A percentile compares a stretch with the other conserved stretches of the same genome.
Conservation (phyloP, 2,888 invertebrate species). For the Patella pellucida region DNA sequence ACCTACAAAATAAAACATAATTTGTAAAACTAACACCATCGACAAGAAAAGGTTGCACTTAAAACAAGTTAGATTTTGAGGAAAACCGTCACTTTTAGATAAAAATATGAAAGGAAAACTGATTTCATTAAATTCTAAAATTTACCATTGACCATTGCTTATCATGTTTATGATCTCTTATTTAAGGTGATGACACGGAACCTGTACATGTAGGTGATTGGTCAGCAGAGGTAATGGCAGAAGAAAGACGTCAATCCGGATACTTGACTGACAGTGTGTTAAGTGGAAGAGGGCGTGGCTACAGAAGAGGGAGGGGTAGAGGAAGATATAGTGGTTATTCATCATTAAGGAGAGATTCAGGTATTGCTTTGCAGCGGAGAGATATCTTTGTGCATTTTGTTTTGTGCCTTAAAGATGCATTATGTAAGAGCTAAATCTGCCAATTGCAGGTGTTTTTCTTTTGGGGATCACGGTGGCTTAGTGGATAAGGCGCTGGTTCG, state of each 20-base stretch:
- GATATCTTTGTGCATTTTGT: too few species aligned
- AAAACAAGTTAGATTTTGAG: too few species aligned
- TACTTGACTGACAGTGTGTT: constrained; percentile 67
- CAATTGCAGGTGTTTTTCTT: too few species aligned
- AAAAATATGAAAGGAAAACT: neutral
- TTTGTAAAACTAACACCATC: too few species aligned
- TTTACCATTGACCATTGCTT: too few species aligned
- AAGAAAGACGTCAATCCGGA: constrained; percentile 57
- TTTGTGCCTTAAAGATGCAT: too few species aligned
- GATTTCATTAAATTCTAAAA: too few species aligned
- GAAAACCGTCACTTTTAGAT: neutral
- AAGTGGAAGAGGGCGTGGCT: constrained; percentile 73
- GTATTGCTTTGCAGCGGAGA: neutral
- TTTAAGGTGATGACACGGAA: constrained; percentile 44
- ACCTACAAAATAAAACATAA: too few species aligned
- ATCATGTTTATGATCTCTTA: neutral
- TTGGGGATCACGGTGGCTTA: too few species aligned
- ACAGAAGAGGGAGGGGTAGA: constrained; percentile 80
- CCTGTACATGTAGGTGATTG: constrained; percentile 56
- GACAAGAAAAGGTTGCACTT: too few species aligned
- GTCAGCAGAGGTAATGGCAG: constrained; percentile 62
- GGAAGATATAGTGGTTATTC: constrained; percentile 32
- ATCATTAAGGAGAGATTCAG: constrained; percentile 5
- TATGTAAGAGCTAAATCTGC: too few species aligned
- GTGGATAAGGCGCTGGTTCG: too few species aligned